Base-by-base conservation (phyloP, 2,888 invertebrate genomes). In the Pristionchus exspectatus region DNA sequence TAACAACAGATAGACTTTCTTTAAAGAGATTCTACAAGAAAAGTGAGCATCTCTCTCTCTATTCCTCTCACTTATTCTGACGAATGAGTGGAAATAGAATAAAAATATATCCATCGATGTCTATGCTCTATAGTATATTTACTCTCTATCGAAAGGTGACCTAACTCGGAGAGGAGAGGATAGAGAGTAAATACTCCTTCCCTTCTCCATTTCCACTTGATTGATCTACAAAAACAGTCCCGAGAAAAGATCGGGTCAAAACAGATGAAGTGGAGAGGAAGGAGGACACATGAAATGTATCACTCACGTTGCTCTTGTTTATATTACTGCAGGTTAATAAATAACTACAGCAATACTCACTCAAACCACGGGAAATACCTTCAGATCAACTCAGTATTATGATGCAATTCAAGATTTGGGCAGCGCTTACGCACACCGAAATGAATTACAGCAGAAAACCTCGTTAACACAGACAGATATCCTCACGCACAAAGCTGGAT, bases 251-350 rank as follows among this genome's bases (percentile, higher is more conserved):
- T 66, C 24, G 83, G 63, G 56, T 77, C 59, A 87, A 74, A 90
- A 87, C 88, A 81, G 77, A 59, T 44, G 86, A 86, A 59, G 86
- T 74, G 77, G 85, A 88, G 74, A 59, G 30, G 56, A 14, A 84
- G 69, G 59, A 59, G 69, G 54, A 83, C 44, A 84, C 66, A 77
- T 21, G 27, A 21, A 56, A 30, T 14, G 24, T 21, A n/a, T 18
- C 5, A n/a, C 10, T n/a, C n/a, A n/a, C n/a, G n/a, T n/a, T n/a
- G n/a, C n/a, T n/a, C n/a, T n/a, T n/a, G n/a, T n/a, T n/a, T n/a
- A n/a, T n/a, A n/a, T n/a, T n/a, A n/a, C n/a, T n/a, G n/a, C n/a
- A n/a, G n/a, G n/a, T n/a, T n/a, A n/a, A n/a, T n/a, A n/a, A n/a
- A n/a, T n/a, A n/a, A n/a, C n/a, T n/a, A n/a, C n/a, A n/a, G n/a